Percentiles rank a stretch among this genome's conserved stretches.
phyloP scores from a whole-genome alignment of 2,113 vertebrate genomes.

The Pituophis catenifer region DNA sequence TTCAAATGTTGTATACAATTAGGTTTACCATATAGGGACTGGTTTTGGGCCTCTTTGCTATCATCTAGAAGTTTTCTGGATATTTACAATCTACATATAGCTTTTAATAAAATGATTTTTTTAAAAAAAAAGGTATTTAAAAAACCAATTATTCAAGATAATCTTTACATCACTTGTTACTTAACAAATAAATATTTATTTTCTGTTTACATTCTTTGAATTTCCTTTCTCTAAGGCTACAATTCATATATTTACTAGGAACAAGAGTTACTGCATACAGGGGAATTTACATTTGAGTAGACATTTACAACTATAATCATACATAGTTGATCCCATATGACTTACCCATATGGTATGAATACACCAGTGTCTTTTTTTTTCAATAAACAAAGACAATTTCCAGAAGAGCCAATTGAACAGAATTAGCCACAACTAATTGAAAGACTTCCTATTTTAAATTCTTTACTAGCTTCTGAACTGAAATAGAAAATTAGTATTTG shows the following conservation, averaged over 20 bases:
- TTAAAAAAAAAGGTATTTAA: background rate
- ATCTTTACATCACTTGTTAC: background rate
- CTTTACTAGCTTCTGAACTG: constrained; percentile 61
- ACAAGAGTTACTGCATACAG: background rate
- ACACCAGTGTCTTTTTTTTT: constrained; percentile 65
- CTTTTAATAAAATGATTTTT: background rate
- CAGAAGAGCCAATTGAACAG: constrained; percentile 74
- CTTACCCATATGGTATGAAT: constrained; percentile 75
- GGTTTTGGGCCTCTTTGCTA: background rate
- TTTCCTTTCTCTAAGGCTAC: constrained; percentile 31
- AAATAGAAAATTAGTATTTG: constrained; percentile 66
- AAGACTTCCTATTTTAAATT: constrained; percentile 74
- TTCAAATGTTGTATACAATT: background rate
- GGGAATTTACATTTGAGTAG: background rate
- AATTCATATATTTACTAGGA: background rate
- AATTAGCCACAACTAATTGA: constrained; percentile 85
- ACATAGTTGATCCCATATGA: constrained; percentile 64
- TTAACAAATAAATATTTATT: background rate
- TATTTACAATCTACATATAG: background rate
- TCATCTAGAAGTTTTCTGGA: background rate
- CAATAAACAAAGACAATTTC: constrained; percentile 71
- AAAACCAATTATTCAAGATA: background rate
- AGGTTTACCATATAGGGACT: background rate
- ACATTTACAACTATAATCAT: constrained; percentile 3
- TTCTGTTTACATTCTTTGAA: constrained; percentile 33